Evolutionary conservation across 2,113 vertebrate species (phyloP).

Genomic region (Alexandromys fortis): DNA sequence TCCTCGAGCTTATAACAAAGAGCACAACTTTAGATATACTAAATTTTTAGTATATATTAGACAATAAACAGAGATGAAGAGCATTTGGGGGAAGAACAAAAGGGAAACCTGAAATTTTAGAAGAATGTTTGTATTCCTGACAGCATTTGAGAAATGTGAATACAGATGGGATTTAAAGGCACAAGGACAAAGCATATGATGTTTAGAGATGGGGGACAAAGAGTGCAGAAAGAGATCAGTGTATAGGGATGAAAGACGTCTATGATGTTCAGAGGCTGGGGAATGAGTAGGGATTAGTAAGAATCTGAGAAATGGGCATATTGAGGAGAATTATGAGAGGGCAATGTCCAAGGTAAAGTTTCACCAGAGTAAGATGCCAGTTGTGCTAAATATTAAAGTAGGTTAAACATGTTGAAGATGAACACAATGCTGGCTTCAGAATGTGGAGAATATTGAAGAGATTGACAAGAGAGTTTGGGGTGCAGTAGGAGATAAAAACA

Average conservation of each 20-base stretch:
- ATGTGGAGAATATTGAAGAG: not conserved
- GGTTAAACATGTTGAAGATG: not conserved
- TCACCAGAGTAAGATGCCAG: not conserved
- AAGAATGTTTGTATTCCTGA: not conserved
- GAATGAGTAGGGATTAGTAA: not conserved
- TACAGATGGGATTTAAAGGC: constrained; percentile 23
- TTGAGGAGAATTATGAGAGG: not conserved
- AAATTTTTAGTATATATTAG: not conserved
- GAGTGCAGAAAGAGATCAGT: not conserved
- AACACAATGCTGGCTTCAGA: not conserved
- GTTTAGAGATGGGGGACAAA: not conserved
- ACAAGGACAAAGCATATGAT: not conserved
- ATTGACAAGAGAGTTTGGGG: not conserved
- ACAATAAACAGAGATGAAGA: not conserved
- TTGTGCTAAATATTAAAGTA: not conserved
- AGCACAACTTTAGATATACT: not conserved
- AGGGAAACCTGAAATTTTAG: not conserved
- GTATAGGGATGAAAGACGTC: no score
- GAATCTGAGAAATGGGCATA: not conserved
- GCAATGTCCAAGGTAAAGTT: not conserved
- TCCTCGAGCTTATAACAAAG: not conserved
- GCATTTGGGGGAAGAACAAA: not conserved
- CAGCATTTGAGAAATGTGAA: not conserved
- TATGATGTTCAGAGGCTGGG: not conserved
- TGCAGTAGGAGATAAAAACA: not conserved